These are phyloP conservation scores for Plagiodera versicolora DNA, from an alignment of 2,888 invertebrate species.

Conservation along the genomic window DNA sequence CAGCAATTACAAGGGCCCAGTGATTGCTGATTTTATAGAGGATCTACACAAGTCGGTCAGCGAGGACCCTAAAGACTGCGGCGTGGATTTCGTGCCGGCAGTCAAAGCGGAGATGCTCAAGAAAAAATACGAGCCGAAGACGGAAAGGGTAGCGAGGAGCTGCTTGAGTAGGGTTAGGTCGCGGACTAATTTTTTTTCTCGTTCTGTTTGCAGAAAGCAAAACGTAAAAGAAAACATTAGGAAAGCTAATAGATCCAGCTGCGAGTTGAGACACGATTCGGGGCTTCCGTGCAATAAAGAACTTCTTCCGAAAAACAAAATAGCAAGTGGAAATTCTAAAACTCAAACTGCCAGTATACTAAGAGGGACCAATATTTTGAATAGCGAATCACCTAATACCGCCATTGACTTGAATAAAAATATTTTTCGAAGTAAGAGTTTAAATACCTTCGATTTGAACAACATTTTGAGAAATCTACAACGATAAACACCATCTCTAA, in stretches of 20 bases:
- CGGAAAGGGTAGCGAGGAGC: conserved; percentile 47
- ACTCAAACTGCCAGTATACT: conserved; percentile 61
- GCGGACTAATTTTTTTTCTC: conserved; percentile 5
- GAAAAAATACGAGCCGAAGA: conserved; percentile 34
- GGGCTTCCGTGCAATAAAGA: neutral
- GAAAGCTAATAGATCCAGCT: conserved; percentile 14
- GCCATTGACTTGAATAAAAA: conserved; percentile 38
- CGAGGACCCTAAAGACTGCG: conserved; percentile 29
- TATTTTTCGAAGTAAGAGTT: conserved; percentile 31
- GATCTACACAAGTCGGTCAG: conserved; percentile 62
- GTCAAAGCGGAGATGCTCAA: conserved; percentile 17
- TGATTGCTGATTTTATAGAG: conserved; percentile 69
- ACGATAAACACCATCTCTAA: conserved; percentile 2
- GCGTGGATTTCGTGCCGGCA: conserved; percentile 38
- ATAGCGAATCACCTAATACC: conserved; percentile 20
- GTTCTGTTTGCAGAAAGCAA: conserved; percentile 48
- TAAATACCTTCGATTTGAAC: conserved; percentile 39
- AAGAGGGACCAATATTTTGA: conserved; percentile 43
- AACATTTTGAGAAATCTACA: conserved; percentile 30
- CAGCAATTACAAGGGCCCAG: conserved; percentile 63
- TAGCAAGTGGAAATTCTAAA: conserved; percentile 53
- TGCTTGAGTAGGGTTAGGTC: conserved; percentile 26
- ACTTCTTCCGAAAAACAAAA: conserved; percentile 25
- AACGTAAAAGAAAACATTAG: conserved; percentile 47
- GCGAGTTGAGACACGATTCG: conserved; percentile 7